Base-by-base conservation (phyloP, 2,113 vertebrate species). In the Zosterops japonicus region DNA sequence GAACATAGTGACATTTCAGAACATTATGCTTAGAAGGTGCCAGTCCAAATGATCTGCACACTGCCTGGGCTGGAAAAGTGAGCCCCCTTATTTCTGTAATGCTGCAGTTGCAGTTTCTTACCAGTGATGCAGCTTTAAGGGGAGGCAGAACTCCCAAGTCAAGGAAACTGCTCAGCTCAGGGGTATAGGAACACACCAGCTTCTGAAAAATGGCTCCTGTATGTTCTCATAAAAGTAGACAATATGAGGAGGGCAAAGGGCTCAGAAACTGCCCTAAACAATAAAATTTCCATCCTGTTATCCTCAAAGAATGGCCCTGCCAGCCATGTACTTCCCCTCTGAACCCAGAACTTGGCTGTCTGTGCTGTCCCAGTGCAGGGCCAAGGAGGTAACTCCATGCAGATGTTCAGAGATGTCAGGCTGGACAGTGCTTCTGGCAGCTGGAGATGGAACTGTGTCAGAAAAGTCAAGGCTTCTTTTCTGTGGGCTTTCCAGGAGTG, bases 1-100 rank as follows among this genome's bases (percentile, higher is more conserved):
- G 64, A 91, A 65, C 61, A 71, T 36, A 87, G 70, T 91, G 91
- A 82, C 76, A 91, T 94, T 94, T 94, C 72, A 75, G 53, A 84
- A 68, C 44, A 39, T 82, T 87, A 39, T 76, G 83, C 72, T 56
- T 95, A 81, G 65, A 92, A 25, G n/a, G 44, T 64, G 77, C 77
- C 89, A 93, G 81, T 41, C 69, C 74, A 89, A 94, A 84, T 22
- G 72, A 91, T 75, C 77, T 41, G 74, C 13, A 1, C 65, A 6
- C 28, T 68, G 65, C 36, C 17, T n/a, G 31, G 49, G 57, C 83
- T 92, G 81, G 44, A 82, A 56, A 87, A 87, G 44, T 21, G 6
- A 84, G 28, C 28, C 83, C 69, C 22, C 22, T 1, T 44, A 47
- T 52, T 83, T 75, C 68, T 89, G 55, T 36, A 82, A n/a, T 3